These are phyloP conservation scores for Macrobrachium nipponense DNA, from an alignment of 1,140 invertebrate genomes.

Conservation along the genomic window DNA sequence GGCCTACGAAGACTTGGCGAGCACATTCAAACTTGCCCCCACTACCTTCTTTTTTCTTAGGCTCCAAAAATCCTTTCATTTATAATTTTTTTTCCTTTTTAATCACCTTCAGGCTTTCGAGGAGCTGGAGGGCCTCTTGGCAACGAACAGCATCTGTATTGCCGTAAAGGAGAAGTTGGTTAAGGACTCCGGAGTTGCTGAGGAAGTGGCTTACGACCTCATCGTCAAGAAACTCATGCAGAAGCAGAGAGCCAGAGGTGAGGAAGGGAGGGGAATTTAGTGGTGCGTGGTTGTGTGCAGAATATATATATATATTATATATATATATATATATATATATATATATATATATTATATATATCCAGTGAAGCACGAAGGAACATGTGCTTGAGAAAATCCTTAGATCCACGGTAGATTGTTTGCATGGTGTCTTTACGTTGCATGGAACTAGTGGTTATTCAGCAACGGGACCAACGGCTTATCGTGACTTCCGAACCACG, in stretches of 20 bases:
- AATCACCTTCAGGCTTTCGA: constrained; percentile 82
- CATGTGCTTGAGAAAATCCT: too few relatives aligned
- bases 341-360: constrained; percentile 13
- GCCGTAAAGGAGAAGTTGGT: constrained; percentile 93
- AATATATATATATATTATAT: neutral
- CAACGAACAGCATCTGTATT: constrained; percentile 88
- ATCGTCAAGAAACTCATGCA: constrained; percentile 86
- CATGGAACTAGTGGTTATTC: too few relatives aligned
- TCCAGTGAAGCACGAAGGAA: too few relatives aligned
- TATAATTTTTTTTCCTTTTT: neutral
- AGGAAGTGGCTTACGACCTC: constrained; percentile 85
- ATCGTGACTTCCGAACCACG: too few relatives aligned
- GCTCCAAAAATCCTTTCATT: too few relatives aligned
- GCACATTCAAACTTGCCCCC: neutral
- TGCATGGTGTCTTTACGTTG: too few relatives aligned
- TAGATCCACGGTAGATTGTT: too few relatives aligned
- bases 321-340: neutral
- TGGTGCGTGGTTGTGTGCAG: neutral
- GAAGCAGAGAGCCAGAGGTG: constrained; percentile 89
- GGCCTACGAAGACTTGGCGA: neutral
- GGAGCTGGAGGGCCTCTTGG: constrained; percentile 87
- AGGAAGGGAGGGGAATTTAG: constrained; percentile 60
- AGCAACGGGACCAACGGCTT: too few relatives aligned
- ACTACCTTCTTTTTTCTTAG: neutral
- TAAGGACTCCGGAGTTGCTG: constrained; percentile 94